Evolutionary conservation across 2,888 invertebrate species (phyloP), one percentile per base, ranked within the genome.

Genomic region (Trimorus sp.): DNA sequence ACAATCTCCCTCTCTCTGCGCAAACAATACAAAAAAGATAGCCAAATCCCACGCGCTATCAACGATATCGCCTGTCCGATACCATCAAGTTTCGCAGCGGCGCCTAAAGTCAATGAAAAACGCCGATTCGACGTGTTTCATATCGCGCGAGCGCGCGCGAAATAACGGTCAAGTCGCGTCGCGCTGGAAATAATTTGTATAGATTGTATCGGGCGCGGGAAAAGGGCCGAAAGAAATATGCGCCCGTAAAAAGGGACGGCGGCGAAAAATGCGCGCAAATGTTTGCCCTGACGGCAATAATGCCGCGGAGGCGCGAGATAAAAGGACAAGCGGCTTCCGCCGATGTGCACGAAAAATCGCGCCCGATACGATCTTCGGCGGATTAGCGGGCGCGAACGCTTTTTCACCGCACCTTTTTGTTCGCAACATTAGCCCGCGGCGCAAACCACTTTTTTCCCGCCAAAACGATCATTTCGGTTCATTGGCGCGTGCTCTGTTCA

Each of bases 201-300:
- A 76, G 68, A 76, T 76, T 76, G 60, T 76, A 76, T 76, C 69
- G 37, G 54, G 37, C 53, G 7, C 36, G 63, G 40, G 51, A 68
- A 77, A 58, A 54, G 56, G 40, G 26, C 26, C 36, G 49, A 51
- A 65, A 58, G 53, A 65, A 65, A 54, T 59, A 58, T 38, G 14
- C 3, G n/a, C 38, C 62, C 38, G 60, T 15, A 12, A 71, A 62
- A 68, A 54, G 16, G 48, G 63, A 26, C 37, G 36, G 53, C 26
- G 26, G 45, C 37, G 48, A 81, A 82, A 82, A 66, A 71, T 69
- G 54, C 68, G 65, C 69, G 71, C 45, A 48, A 77, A 77, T 74
- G 73, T 82, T 82, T 82, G 59, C 65, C 69, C 56, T 71, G 76
- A 73, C 71, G 53, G 76, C 76, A 76, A 76, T 81, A 76, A 81